Percentiles rank a stretch among this genome's conserved stretches.
Conservation (phyloP, 1,140 invertebrate genomes). For the Callitettix versicolor region DNA sequence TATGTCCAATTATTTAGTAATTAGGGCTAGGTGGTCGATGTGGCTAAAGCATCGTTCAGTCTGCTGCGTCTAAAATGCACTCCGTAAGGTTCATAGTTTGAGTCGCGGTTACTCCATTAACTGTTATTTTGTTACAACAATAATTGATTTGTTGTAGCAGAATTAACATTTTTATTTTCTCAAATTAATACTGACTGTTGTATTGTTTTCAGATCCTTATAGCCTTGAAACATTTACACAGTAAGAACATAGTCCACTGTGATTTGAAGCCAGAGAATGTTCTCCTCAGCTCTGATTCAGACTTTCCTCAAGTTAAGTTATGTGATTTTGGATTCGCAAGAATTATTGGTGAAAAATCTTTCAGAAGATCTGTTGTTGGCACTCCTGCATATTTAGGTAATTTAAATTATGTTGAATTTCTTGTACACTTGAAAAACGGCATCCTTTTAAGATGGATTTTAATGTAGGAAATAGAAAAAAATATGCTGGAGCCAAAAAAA, state of each 20-base stretch:
- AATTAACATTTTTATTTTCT: neutral
- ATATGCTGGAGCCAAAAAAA: no score
- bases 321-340: constrained; percentile 63
- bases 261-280: constrained; percentile 99
- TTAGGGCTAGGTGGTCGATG: no score
- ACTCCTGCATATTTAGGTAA: constrained; percentile 93
- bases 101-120: no score
- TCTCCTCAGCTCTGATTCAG: constrained; percentile 79
- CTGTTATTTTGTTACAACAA: no score
- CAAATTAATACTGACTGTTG: neutral
- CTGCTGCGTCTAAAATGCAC: no score
- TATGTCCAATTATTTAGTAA: no score
- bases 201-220: constrained; percentile 69
- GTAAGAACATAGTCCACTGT: constrained; percentile 95
- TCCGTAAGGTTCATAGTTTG: no score
- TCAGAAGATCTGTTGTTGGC: constrained; percentile 92
- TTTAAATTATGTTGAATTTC: constrained; percentile 21
- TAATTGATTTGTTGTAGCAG: no score
- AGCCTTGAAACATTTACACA: constrained; percentile 95
- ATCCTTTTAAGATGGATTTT: no score
- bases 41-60: no score
- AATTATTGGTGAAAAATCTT: constrained; percentile 97
- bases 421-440: neutral
- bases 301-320: constrained; percentile 96
- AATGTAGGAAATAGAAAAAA: no score